Conservation (phyloP, 2,113 vertebrate genomes). For the Oceanodroma tethys region DNA sequence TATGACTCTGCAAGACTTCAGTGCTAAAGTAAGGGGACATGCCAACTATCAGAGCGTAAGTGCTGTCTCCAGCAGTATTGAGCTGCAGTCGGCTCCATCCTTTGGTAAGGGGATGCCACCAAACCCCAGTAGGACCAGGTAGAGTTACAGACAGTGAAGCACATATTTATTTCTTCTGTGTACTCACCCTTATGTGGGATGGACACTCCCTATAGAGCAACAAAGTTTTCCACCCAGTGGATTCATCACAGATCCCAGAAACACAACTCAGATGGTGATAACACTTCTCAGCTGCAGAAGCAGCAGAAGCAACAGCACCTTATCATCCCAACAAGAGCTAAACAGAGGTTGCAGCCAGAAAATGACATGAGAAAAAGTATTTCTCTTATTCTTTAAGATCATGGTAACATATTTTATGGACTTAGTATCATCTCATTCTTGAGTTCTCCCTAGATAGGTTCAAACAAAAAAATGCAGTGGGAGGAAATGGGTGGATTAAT, state of each 20-base stretch:
- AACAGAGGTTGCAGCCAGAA: neutral
- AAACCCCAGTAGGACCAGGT: neutral
- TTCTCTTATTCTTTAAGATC: neutral
- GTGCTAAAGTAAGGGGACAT: neutral
- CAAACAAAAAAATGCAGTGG: neutral
- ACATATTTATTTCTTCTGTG: neutral
- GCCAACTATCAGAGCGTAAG: neutral
- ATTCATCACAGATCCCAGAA: neutral
- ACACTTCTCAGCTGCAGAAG: neutral
- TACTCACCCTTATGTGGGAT: no score
- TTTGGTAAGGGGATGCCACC: neutral
- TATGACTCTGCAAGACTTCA: neutral
- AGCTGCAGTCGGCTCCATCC: neutral
- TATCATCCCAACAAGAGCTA: neutral
- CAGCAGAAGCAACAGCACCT: neutral
- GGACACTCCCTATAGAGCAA: neutral
- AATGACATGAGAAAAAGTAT: neutral
- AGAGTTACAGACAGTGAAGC: neutral
- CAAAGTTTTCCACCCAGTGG: neutral
- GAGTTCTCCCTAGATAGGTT: neutral
- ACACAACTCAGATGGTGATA: neutral
- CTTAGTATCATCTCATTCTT: neutral
- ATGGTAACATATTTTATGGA: neutral
- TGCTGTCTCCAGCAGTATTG: neutral
- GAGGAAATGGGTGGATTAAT: neutral